Conservation (phyloP, 2,888 invertebrate genomes). For the Lacanobia wlatinum region DNA sequence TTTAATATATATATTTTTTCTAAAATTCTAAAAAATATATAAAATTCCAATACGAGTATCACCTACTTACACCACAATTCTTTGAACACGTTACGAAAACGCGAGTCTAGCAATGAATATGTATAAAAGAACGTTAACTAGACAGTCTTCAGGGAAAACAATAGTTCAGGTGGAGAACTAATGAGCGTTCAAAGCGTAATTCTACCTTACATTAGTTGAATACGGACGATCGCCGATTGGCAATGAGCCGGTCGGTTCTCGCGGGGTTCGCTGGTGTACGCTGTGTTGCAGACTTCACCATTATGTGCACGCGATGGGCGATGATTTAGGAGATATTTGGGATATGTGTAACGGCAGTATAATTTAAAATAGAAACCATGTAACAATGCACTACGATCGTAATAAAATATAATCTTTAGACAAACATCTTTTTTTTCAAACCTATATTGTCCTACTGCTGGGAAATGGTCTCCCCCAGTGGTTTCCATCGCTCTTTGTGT, state of each 20-base stretch:
- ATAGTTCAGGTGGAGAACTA: conserved; percentile 37
- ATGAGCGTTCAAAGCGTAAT: conserved; percentile 55
- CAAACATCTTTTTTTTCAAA: neutral
- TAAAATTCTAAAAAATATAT: no score
- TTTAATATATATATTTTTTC: no score
- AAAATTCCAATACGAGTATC: neutral
- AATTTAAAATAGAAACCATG: neutral
- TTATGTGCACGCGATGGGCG: conserved; percentile 13
- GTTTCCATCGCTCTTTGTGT: no score
- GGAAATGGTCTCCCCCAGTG: no score
- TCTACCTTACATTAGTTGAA: conserved; percentile 46
- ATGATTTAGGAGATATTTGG: conserved; percentile 12
- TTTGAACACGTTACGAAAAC: conserved; percentile 4
- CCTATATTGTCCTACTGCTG: no score
- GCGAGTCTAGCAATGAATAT: conserved; percentile 13
- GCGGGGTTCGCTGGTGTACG: conserved; percentile 33
- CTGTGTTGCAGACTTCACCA: conserved; percentile 21
- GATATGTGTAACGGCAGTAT: neutral
- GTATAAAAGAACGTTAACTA: conserved; percentile 26
- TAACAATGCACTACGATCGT: neutral
- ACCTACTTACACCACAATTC: neutral
- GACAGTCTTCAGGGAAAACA: conserved; percentile 46
- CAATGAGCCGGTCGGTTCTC: conserved; percentile 62
- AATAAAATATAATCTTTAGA: neutral
- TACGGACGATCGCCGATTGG: conserved; percentile 57